Percentiles rank a stretch among this genome's conserved stretches.
phyloP scores from a whole-genome alignment of 2,113 vertebrate species.

The Centrocercus urophasianus region DNA sequence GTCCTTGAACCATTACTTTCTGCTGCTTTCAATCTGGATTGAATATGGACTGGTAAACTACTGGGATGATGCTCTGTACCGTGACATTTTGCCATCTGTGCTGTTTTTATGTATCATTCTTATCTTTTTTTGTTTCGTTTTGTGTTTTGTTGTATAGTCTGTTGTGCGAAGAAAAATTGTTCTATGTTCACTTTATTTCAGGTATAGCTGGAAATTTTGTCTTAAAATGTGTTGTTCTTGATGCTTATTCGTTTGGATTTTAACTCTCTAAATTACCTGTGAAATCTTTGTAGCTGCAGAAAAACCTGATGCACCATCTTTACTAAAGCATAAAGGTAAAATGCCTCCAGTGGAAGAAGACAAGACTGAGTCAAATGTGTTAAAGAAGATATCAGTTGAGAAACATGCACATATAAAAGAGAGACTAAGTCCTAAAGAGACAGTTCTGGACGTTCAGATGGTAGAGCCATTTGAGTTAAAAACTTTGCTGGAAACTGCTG shows the following conservation, averaged over 20 bases:
- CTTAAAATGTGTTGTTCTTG: constrained; percentile 28
- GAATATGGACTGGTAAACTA: neutral
- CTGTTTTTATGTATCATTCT: neutral
- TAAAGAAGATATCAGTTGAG: constrained; percentile 73
- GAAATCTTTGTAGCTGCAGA: constrained; percentile 81
- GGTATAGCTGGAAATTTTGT: constrained; percentile 51
- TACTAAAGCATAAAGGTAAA: constrained; percentile 80
- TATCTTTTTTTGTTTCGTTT: neutral
- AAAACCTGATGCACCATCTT: constrained; percentile 69
- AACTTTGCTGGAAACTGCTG: constrained; percentile 54
- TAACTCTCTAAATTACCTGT: constrained; percentile 73
- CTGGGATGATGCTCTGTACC: neutral
- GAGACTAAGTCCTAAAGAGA: constrained; percentile 68
- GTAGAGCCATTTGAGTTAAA: constrained; percentile 66
- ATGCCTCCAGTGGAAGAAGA: constrained; percentile 73
- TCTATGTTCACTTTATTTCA: constrained; percentile 35
- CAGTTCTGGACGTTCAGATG: constrained; percentile 46
- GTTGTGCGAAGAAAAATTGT: neutral
- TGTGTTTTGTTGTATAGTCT: neutral
- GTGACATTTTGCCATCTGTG: neutral
- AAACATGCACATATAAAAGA: constrained; percentile 68
- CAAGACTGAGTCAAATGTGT: constrained; percentile 56
- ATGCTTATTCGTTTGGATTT: constrained; percentile 48
- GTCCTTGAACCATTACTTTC: neutral
- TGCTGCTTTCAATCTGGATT: neutral